Percentiles rank a stretch among this genome's conserved stretches.
Conservation (phyloP, 2,113 vertebrate genomes). For the Charina bottae region DNA sequence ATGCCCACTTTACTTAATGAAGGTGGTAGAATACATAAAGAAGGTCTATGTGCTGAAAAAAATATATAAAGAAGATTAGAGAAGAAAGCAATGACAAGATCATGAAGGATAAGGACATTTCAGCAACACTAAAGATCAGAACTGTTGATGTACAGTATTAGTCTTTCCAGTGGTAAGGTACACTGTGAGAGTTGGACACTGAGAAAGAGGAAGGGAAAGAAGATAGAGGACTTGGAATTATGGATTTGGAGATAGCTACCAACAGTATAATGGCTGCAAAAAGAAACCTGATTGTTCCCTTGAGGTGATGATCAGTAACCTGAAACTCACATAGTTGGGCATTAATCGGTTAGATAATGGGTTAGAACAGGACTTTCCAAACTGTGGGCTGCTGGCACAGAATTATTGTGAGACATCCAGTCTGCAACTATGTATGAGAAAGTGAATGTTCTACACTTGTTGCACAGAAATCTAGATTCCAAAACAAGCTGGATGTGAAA, state of each 20-base stretch:
- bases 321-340: neutral
- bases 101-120: neutral
- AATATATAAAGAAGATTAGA: neutral
- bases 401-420: neutral
- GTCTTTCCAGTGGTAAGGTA: neutral
- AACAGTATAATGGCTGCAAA: neutral
- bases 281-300: neutral
- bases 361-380: neutral
- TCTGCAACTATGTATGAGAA: neutral
- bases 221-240: neutral
- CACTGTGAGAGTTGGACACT: neutral
- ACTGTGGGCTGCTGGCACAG: neutral
- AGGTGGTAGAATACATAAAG: neutral
- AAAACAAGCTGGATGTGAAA: neutral
- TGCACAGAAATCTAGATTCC: neutral
- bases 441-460: neutral
- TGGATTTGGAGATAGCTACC: neutral
- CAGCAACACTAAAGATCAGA: neutral
- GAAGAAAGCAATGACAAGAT: neutral
- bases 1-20: neutral
- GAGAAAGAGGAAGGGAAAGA: neutral
- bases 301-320: neutral
- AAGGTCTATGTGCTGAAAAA: neutral
- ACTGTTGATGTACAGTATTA: neutral
- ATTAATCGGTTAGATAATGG: neutral